These are phyloP conservation scores for Pipistrellus kuhlii DNA, from an alignment of 2,797 vertebrate genomes.

Conservation along the genomic window DNA sequence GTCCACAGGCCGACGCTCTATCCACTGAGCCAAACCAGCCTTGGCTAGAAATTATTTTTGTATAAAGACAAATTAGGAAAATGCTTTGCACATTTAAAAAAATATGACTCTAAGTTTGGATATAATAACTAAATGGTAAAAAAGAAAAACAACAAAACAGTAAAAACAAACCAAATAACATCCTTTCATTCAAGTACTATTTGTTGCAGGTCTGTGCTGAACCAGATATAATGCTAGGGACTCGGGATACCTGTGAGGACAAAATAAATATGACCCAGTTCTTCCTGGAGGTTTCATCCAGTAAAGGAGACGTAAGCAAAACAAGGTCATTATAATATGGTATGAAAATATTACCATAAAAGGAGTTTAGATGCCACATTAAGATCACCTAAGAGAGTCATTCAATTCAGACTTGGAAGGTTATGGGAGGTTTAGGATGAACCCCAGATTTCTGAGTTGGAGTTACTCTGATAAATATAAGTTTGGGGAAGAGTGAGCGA, in stretches of 20 bases:
- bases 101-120: neutral
- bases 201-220: neutral
- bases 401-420: neutral
- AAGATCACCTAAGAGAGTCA: neutral
- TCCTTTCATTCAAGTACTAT: neutral
- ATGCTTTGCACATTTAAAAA: neutral
- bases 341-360: neutral
- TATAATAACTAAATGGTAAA: neutral
- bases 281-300: neutral
- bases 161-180: neutral
- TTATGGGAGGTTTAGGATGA: neutral
- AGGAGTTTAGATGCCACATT: neutral
- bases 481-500: neutral
- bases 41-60: neutral
- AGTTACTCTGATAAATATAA: neutral
- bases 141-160: neutral
- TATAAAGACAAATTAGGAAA: neutral
- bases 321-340: neutral
- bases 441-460: neutral
- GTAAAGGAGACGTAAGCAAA: neutral
- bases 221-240: neutral
- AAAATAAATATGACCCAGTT: neutral
- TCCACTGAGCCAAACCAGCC: too few species aligned
- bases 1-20: too few species aligned
- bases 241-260: neutral